Conservation (phyloP, 2,797 vertebrate genomes). For the Oryzias sinensis region DNA sequence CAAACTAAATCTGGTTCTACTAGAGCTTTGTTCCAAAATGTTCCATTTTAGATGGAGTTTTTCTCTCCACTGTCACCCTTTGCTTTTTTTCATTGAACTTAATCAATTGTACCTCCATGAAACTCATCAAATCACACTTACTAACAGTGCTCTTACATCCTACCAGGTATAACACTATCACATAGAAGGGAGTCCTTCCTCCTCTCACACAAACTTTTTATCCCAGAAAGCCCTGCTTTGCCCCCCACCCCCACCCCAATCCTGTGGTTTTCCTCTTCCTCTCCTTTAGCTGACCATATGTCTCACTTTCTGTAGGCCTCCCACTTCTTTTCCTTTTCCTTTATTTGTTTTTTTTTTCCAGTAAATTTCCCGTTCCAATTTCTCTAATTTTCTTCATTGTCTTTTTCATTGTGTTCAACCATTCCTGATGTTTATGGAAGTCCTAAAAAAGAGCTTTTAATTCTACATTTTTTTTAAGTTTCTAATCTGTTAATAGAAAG, state of each 20-base stretch:
- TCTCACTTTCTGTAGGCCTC: constrained; percentile 52
- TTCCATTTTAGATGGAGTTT: background rate
- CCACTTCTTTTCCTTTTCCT: constrained; percentile 47
- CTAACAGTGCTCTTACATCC: constrained; percentile 4
- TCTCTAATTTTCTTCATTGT: constrained; percentile 10
- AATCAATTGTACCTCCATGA: background rate
- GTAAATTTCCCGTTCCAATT: constrained; percentile 19
- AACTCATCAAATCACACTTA: background rate
- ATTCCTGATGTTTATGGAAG: too few species aligned
- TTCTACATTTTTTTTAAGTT: too few species aligned
- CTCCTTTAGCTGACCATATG: constrained; percentile 69
- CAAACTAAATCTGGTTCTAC: too few species aligned
- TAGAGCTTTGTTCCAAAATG: too few species aligned
- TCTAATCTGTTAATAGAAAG: too few species aligned
- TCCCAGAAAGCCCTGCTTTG: constrained; percentile 59
- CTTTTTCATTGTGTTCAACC: background rate
- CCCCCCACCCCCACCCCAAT: constrained; percentile 50
- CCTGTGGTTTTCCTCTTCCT: constrained; percentile 68
- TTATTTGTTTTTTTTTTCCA: constrained; percentile 25
- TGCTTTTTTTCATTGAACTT: background rate
- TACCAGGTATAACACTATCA: constrained; percentile 15
- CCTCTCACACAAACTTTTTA: constrained; percentile 66
- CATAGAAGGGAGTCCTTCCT: constrained; percentile 34
- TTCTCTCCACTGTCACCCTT: background rate
- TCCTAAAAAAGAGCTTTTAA: too few species aligned